Conservation (phyloP, 64 coral and sea anemone species). For the Stylophora pistillata region DNA sequence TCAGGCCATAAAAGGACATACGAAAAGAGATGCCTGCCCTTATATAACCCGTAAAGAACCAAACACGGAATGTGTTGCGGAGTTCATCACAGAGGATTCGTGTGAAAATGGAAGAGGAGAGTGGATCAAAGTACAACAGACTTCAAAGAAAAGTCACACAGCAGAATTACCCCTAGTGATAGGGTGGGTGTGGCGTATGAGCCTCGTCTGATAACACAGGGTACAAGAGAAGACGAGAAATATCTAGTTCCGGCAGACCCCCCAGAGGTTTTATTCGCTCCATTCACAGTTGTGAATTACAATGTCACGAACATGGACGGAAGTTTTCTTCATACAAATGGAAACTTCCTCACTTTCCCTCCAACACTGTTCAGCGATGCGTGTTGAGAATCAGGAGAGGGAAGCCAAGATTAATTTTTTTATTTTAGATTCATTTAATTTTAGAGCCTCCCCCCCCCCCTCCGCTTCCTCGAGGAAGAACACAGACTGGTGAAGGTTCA, state of each 20-base stretch:
- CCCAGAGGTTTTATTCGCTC: slow-evolving; percentile 1
- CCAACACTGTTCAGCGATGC: slow-evolving; percentile 28
- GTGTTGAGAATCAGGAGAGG: slow-evolving; percentile 46
- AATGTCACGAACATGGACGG: slow-evolving; percentile 23
- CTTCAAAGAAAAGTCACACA: background rate
- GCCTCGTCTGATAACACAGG: slow-evolving; percentile 11
- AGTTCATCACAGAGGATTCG: background rate
- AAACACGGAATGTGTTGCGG: background rate
- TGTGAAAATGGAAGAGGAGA: background rate
- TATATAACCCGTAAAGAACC: background rate
- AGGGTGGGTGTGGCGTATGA: background rate
- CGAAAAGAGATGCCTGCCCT: no score
- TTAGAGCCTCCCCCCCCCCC: no score
- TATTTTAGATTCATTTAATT: no score
- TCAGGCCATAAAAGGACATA: background rate
- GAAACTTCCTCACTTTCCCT: slow-evolving; percentile 30
- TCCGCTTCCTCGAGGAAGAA: no score
- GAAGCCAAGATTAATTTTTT: background rate
- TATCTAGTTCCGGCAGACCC: background rate
- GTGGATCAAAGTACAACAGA: background rate
- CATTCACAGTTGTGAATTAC: slow-evolving; percentile 41
- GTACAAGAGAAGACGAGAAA: background rate
- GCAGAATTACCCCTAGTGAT: background rate
- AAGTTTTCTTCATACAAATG: slow-evolving; percentile 43
- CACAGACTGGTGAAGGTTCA: no score